Base-by-base conservation (phyloP, 2,113 vertebrate genomes). In the Gadus macrocephalus region DNA sequence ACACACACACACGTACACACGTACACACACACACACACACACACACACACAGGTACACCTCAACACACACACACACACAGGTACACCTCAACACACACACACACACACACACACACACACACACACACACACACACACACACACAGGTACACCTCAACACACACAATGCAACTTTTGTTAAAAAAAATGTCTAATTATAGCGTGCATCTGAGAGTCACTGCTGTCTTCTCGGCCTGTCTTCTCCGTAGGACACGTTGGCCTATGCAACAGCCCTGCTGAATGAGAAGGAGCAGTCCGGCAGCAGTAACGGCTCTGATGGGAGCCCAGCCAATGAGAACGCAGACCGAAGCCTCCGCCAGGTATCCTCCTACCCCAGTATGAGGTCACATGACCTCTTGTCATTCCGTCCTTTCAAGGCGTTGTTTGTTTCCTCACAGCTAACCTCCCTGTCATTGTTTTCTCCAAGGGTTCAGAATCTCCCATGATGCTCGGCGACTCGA, bases 251-350 rank as follows among this genome's bases (percentile, higher is more conserved):
- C 78, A 99, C 97, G 0, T 68, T 99, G 82, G 97, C 97, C 4
- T 98, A 98, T 22, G 97, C 97, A 85, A 99, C 97, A 14, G 97
- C 97, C 25, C 81, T 99, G 87, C 84, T 99, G 82, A 99, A 99
- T 15, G 97, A 99, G 73, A 99, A 98, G 78, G 97, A 99, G 78
- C 96, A 97, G 67, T 99, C 97, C 0, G 96, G 96, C 82, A 99
- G 97, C 93, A 98, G 97, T 79, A 99, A 99, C 0, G 97, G 97
- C 53, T 98, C 97, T 0, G 97, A 99, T 70, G 94, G 96, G 74
- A 99, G 97, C 68, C 97, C 97, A 0, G 97, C 96, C 25, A 98
- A 98, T 0, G 96, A 98, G 81, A 97, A 95, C 0, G 93, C 95
- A 1, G 96, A 98, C 42, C 91, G 95, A 73, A 96, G 93, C 78